Evolutionary conservation across 2,113 vertebrate species (phyloP).

Genomic region (Nycticorax nycticorax): DNA sequence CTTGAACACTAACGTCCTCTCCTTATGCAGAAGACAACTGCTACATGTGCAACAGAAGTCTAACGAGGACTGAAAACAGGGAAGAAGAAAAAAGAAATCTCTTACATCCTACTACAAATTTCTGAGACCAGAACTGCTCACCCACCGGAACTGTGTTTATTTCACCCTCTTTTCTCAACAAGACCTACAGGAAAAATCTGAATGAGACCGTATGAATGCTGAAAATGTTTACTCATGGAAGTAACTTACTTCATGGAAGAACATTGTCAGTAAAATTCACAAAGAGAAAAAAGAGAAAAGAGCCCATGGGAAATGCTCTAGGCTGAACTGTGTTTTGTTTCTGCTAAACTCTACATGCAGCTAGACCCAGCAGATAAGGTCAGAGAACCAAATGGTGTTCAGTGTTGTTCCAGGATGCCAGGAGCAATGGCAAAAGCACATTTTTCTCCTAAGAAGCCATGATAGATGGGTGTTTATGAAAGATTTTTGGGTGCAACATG

Average conservation of each 20-base stretch:
- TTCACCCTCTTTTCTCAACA: background rate
- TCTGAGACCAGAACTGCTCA: background rate
- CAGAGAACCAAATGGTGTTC: background rate
- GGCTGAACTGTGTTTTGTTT: background rate
- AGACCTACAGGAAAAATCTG: constrained; percentile 1
- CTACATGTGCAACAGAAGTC: background rate
- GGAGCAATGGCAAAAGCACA: background rate
- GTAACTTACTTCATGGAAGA: background rate
- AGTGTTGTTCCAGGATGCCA: background rate
- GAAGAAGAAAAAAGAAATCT: background rate
- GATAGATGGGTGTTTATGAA: background rate
- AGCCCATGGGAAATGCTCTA: background rate
- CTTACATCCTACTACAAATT: background rate
- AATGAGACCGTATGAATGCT: background rate
- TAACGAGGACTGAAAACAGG: background rate
- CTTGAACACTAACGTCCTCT: background rate
- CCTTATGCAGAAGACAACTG: background rate
- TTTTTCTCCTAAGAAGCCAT: background rate
- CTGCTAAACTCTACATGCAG: background rate
- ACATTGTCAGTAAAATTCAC: background rate
- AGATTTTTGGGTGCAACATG: background rate
- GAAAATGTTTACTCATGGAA: background rate
- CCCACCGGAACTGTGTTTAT: background rate
- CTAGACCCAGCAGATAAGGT: background rate
- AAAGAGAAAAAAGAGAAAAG: background rate